Conservation (phyloP, 2,888 invertebrate genomes). For the Eupithecia subfuscata region DNA sequence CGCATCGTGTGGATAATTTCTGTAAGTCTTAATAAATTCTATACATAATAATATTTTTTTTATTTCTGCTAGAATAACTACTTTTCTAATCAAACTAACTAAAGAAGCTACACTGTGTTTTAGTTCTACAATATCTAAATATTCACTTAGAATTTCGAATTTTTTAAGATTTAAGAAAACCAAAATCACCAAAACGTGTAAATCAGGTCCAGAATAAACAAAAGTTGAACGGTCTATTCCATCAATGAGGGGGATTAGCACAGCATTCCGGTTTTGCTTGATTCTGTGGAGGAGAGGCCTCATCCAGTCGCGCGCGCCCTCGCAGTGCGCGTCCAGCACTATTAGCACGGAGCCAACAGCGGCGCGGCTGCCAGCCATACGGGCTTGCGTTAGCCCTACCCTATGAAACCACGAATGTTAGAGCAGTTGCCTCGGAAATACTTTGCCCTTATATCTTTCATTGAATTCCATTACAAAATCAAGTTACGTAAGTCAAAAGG, state of each 20-base stretch:
- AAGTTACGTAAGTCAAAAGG: neutral
- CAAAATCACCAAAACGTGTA: neutral
- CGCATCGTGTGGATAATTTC: neutral
- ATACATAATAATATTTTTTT: neutral
- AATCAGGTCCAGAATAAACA: neutral
- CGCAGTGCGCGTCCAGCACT: conserved; percentile 34
- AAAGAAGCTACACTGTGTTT: neutral
- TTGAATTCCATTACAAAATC: neutral
- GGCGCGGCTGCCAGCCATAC: conserved; percentile 53
- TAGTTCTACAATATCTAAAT: neutral
- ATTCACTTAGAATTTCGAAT: neutral
- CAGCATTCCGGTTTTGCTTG: neutral
- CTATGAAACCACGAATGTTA: neutral
- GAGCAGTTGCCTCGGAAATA: neutral
- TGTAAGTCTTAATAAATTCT: neutral
- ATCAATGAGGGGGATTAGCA: neutral
- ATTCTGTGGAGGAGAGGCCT: conserved; percentile 88
- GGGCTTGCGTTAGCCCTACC: conserved; percentile 83
- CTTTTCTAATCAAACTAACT: neutral
- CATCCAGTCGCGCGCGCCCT: conserved; percentile 5
- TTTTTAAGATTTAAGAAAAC: neutral
- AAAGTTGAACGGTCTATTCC: neutral
- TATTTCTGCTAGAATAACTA: neutral
- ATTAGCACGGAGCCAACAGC: conserved; percentile 66
- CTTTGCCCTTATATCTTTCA: neutral